Evolutionary conservation across 1,140 invertebrate genomes (phyloP), one percentile per base, ranked within the genome.

Genomic region (Musca domestica): DNA sequence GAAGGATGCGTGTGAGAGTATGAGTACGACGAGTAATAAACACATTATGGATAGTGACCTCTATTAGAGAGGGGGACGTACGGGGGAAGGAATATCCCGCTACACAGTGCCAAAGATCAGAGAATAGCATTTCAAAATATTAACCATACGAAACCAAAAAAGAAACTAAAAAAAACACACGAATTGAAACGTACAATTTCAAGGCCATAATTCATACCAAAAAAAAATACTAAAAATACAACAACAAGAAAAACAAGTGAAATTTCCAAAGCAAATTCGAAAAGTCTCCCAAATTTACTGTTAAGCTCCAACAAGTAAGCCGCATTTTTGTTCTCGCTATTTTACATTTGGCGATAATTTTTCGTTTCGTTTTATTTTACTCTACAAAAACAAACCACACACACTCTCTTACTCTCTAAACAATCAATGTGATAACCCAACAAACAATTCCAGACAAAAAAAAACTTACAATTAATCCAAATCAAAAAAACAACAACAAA

Each of bases 381-480:
- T 7, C 34, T 7, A 41, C n/a, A n/a, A n/a, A n/a, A n/a, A 20
- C 20, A 56, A 56, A 56, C 22, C 27, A 56, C 27, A 61, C 17
- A 61, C 34, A 34, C 22, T 20, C n/a, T n/a, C n/a, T n/a, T 61
- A 61, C 27, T 19, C 56, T 27, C 34, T 34, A 34, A 27, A 12
- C 19, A n/a, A n/a, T n/a, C n/a, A 23, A 30, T 58, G 54, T 58
- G 15, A 27, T 58, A 34, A 58, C 54, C 15, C 27, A 30, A 54
- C 14, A 61, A 34, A 17, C 17, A 61, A 34, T 25, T 34, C 17
- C 10, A 41, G 34, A 61, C n/a, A 30, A 61, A 41, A 34, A 17
- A 30, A n/a, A n/a, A n/a, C n/a, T n/a, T n/a, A 30, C 48, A 61
- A 61, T 61, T 61, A 61, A 61, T 61, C 56, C 19, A 41, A 41